Percentiles rank a stretch among this genome's conserved stretches.
Conservation (phyloP, 2,888 invertebrate genomes). For the Athalia circularis region DNA sequence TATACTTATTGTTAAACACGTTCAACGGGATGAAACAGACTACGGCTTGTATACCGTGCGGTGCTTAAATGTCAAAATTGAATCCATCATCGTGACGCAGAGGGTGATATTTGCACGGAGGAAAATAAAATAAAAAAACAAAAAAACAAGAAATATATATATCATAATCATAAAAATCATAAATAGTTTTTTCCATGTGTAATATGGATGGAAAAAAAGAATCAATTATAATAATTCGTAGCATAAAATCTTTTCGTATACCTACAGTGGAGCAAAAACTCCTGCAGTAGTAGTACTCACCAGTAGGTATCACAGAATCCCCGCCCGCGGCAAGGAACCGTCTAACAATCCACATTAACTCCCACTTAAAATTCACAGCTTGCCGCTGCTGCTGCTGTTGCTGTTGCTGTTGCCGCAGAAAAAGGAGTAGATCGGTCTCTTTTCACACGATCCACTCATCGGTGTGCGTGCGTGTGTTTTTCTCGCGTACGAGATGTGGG, state of each 20-base stretch:
- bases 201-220: too few relatives aligned
- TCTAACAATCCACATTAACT: conserved; percentile 45
- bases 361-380: conserved; percentile 52
- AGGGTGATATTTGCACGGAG: too few relatives aligned
- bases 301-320: neutral
- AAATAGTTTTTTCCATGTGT: too few relatives aligned
- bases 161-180: too few relatives aligned
- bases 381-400: conserved; percentile 7
- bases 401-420: conserved; percentile 50
- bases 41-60: neutral
- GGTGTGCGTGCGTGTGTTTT: conserved; percentile 43
- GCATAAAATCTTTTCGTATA: too few relatives aligned
- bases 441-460: conserved; percentile 20
- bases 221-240: too few relatives aligned
- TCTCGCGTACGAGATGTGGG: conserved; percentile 45
- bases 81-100: too few relatives aligned
- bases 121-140: too few relatives aligned
- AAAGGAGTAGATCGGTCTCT: conserved; percentile 16
- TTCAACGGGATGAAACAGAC: neutral
- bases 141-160: too few relatives aligned
- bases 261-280: too few relatives aligned
- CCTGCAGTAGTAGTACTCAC: too few relatives aligned
- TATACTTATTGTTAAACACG: neutral
- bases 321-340: neutral
- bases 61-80: too few relatives aligned